Evolutionary conservation across 1,140 invertebrate species (phyloP).

Genomic region (Scaptomyza hsui): DNA sequence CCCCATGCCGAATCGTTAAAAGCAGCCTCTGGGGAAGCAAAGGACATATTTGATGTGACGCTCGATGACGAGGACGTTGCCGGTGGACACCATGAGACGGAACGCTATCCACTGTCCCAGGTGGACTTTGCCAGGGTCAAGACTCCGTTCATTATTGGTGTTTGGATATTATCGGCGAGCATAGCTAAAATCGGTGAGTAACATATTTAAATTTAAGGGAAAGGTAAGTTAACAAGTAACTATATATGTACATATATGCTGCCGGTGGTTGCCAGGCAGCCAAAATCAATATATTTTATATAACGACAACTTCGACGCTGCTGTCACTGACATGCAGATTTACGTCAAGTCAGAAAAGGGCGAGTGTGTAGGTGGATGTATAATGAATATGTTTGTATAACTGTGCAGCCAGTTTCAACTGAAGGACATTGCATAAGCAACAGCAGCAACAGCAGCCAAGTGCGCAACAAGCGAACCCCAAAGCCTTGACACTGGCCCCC

Average conservation of each 20-base stretch:
- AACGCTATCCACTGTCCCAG: constrained; percentile 89
- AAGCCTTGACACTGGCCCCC: constrained; percentile 60
- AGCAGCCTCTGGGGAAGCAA: neutral
- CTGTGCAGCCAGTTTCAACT: constrained; percentile 32
- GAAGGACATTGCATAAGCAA: constrained; percentile 74
- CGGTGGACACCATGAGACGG: constrained; percentile 51
- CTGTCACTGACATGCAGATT: constrained; percentile 69
- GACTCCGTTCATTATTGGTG: constrained; percentile 95
- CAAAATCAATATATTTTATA: constrained; percentile 78
- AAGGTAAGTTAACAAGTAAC: no score
- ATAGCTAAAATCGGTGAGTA: constrained; percentile 97
- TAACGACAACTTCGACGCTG: constrained; percentile 56
- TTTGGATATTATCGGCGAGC: constrained; percentile 97
- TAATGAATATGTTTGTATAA: constrained; percentile 23
- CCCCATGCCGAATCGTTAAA: constrained; percentile 42
- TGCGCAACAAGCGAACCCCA: constrained; percentile 68
- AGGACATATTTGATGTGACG: constrained; percentile 35
- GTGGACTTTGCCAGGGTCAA: constrained; percentile 95
- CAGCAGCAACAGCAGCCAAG: constrained; percentile 47
- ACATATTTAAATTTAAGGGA: no score
- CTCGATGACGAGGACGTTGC: constrained; percentile 25
- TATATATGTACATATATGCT: neutral
- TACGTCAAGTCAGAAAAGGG: constrained; percentile 48
- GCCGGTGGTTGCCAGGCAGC: constrained; percentile 45
- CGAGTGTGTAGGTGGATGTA: constrained; percentile 8